Percentiles rank a stretch among this genome's conserved stretches.
phyloP scores from a whole-genome alignment of 2,113 vertebrate species.

The Heptranchias perlo region DNA sequence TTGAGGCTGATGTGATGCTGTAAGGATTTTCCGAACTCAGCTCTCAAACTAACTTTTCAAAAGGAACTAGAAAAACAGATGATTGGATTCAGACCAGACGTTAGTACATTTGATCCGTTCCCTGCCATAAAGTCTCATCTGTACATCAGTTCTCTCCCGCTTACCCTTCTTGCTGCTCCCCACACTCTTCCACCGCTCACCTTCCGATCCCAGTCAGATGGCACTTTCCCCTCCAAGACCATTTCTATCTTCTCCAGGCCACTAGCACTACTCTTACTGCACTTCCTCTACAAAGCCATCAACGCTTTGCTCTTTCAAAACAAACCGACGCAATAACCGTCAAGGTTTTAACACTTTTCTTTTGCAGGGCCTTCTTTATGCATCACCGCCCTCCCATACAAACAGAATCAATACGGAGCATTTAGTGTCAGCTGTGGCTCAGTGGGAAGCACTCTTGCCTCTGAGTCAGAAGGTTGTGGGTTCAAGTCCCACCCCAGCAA shows the following conservation, averaged over 20 bases:
- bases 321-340: neutral
- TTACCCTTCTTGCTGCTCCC: neutral
- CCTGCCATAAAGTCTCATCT: neutral
- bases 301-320: neutral
- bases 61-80: constrained; percentile 13
- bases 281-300: neutral
- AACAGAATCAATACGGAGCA: too few relatives aligned
- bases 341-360: neutral
- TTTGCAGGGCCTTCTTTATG: too few relatives aligned
- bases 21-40: neutral
- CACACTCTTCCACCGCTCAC: neutral
- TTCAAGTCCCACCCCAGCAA: too few relatives aligned
- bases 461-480: too few relatives aligned
- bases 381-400: too few relatives aligned
- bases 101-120: neutral
- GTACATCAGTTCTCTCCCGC: neutral
- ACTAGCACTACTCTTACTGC: neutral
- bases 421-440: neutral
- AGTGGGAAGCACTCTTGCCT: too few relatives aligned
- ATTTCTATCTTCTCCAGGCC: neutral
- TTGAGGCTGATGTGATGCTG: neutral
- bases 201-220: neutral
- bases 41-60: neutral
- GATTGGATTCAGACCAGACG: neutral
- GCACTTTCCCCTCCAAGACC: neutral